These are phyloP conservation scores for human (Homo sapiens) DNA, from an alignment of 2,113 vertebrate species.

Conservation along the genomic window GRCh38 chr11:14538001-14538500, in stretches of 20 bases:
- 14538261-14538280: conserved; percentile 20
- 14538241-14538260: conserved; percentile 44
- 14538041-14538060: conserved; percentile 34
- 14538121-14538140: conserved; percentile 49
- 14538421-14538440: conserved; percentile 74
- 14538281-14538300: conserved; percentile 58
- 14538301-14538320: conserved; percentile 48
- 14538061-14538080: neutral
- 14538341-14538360: conserved; percentile 34
- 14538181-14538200: neutral
- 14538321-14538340: conserved; percentile 52
- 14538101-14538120: neutral
- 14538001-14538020: too few relatives aligned
- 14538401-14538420: conserved; percentile 60
- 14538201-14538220: neutral
- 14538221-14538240: neutral
- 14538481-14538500: conserved; percentile 67
- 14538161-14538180: neutral
- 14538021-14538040: conserved; percentile 10
- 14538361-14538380: conserved; percentile 64
- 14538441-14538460: conserved; percentile 74
- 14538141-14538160: conserved; percentile 3
- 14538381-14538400: conserved; percentile 72
- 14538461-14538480: conserved; percentile 73
- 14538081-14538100: neutral